Base-by-base conservation (phyloP, 2,888 invertebrate genomes). In the Diarsia brunnea region DNA sequence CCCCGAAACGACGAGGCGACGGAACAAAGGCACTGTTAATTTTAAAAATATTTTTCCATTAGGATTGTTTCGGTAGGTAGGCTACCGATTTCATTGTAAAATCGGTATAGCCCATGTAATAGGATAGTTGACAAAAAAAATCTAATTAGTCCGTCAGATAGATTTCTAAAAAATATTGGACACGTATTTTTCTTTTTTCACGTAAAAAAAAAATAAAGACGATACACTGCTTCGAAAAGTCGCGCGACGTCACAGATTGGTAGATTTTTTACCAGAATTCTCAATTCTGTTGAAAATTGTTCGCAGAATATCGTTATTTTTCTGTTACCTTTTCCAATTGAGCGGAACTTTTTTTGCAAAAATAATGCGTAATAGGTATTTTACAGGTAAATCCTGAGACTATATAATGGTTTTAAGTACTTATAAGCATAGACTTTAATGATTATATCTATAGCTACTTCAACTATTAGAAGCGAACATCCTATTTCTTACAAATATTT, bases 11-110 rank as follows among this genome's bases (percentile, higher is more conserved):
- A 7, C 10, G 11, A 53, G 49, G 63, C 24, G 24, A 7, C 0
- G 11, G 38, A 7, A 60, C 38, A 65, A 69, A 75, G 53, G 27
- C n/a, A 14, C 24, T 14, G 19, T 16, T 75, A 53, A 21, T 60
- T 64, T 47, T 27, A 38, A 27, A 68, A 51, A 47, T 4, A 1
- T 16, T 70, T 47, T 45, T 24, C 16, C 12, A 27, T 49, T 27
- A 43, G 0, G 16, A 16, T 21, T 61, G 31, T 19, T 51, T 47
- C 31, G 4, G 12, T 60, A 19, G 27, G 31, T 31, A 58, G 27
- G 21, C 21, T 38, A 75, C 16, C 2, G 7, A 24, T 58, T 51
- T 19, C 8, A 8, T 12, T 14, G 19, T 51, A 12, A 63, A 27
- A 45, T 27, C 21, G 21, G 31, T 19, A n/a, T 21, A 58, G 16